Evolutionary conservation across 2,113 vertebrate genomes (phyloP), one percentile per base, ranked within the genome.

Genomic region (Turnix velox): DNA sequence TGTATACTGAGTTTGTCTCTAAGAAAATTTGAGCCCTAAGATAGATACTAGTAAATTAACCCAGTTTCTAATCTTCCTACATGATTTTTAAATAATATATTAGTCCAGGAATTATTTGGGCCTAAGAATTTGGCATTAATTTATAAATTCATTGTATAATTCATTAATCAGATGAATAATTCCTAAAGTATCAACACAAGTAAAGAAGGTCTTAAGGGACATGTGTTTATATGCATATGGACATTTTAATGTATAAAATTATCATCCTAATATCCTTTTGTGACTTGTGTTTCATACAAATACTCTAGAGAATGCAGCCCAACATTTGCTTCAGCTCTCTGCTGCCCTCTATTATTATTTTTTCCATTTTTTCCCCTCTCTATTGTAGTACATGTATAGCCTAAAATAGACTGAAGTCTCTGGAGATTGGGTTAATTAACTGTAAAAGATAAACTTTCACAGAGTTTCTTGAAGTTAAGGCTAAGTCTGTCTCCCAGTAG

Each of bases 111-210:
- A 91, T 84, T 95, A 92, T 92, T 94, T 83, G 62, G 55, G 83
- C 43, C 59, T 77, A 84, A 95, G 46, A 89, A 87, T 92, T 85
- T 93, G 75, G 7, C 49, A 2, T 72, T 90, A 94, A 90, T 87
- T 33, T 95, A 86, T 93, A 94, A 92, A 96, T 96, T 93, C 63
- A 93, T 79, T 89, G 66, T 95, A 93, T 74, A 92, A 96, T 95
- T 97, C 87, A 97, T 88, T 92, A 83, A 93, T 93, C 87, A 77
- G 73, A 94, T 95, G 87, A 96, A 95, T 95, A 92, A 94, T 78
- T 67, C 92, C 92, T 87, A 39, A 84, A 89, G 65, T 78, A 69
- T 92, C 86, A 91, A 71, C 85, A 95, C 75, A 97, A 96, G 82
- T 95, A 83, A 74, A 84, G 88, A 66, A 82, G 62, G 33, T 97